A percentile compares a stretch with the other conserved stretches of the same genome.
Conservation (phyloP, 2,888 invertebrate species). For the Lasioglossum morio region DNA sequence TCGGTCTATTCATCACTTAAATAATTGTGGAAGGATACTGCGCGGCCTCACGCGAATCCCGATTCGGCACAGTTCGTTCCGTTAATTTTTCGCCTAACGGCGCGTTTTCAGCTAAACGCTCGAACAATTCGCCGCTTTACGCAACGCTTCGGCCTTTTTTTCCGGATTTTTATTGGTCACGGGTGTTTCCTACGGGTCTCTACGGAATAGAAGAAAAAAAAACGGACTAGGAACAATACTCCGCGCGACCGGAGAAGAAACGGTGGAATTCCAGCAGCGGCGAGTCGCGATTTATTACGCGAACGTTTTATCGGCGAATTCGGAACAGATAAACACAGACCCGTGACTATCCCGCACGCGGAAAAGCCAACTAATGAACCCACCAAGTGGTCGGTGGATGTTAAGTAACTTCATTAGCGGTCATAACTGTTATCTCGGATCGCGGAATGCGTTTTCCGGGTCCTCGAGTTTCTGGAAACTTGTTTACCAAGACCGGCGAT, state of each 20-base stretch:
- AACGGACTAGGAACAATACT: conserved; percentile 16
- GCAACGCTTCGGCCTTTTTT: conserved; percentile 25
- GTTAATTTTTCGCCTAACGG: conserved; percentile 28
- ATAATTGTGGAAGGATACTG: background rate
- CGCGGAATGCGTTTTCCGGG: background rate
- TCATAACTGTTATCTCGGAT: conserved; percentile 14
- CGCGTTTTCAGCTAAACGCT: conserved; percentile 23
- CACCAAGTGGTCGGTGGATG: conserved; percentile 1
- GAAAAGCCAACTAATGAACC: conserved; percentile 14
- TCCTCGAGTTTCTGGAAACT: background rate
- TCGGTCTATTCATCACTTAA: background rate
- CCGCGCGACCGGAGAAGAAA: background rate
- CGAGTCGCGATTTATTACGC: conserved; percentile 13
- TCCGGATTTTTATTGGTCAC: conserved; percentile 20
- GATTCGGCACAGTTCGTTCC: background rate
- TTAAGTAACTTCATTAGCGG: background rate
- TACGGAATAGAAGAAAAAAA: background rate
- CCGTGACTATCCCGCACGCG: background rate
- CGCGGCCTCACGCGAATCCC: background rate
- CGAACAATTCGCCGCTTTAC: conserved; percentile 26
- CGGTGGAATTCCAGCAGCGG: background rate
- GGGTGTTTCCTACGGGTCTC: conserved; percentile 1
- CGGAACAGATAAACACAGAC: conserved; percentile 1
- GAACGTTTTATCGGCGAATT: conserved; percentile 19
- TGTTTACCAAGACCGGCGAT: background rate